Evolutionary conservation across 2,888 invertebrate species (phyloP).

Genomic region (Drosophila demipolita): DNA sequence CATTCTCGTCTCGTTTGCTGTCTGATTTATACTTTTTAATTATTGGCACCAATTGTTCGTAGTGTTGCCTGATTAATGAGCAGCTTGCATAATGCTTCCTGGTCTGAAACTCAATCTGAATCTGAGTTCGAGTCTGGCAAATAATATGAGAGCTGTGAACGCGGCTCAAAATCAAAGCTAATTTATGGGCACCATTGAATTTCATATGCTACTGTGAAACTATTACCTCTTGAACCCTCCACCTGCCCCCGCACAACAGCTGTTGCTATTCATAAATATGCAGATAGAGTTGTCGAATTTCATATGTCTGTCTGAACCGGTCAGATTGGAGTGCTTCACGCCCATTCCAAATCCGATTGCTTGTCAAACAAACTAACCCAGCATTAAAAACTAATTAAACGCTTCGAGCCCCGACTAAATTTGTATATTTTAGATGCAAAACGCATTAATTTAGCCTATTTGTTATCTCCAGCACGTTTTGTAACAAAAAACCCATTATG

Average conservation of each 20-base stretch:
- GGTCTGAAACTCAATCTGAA: not conserved
- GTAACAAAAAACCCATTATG: constrained; percentile 78
- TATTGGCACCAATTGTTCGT: constrained; percentile 69
- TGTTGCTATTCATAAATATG: constrained; percentile 38
- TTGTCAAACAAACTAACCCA: constrained; percentile 78
- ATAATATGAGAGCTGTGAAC: not conserved
- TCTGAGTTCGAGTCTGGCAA: not conserved
- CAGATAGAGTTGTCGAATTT: constrained; percentile 7
- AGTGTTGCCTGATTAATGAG: constrained; percentile 59
- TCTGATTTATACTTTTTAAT: constrained; percentile 73
- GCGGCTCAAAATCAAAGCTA: constrained; percentile 50
- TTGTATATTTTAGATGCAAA: constrained; percentile 59
- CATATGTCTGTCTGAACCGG: constrained; percentile 51
- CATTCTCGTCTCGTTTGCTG: constrained; percentile 74
- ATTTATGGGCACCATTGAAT: constrained; percentile 61
- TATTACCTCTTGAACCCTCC: not conserved
- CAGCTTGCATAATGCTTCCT: constrained; percentile 62
- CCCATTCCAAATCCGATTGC: constrained; percentile 67
- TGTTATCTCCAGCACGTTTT: constrained; percentile 71
- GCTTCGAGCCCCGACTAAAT: constrained; percentile 44
- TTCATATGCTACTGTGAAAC: constrained; percentile 24
- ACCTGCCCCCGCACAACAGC: not conserved
- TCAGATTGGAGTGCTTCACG: constrained; percentile 55
- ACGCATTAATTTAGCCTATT: constrained; percentile 71
- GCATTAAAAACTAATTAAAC: constrained; percentile 79